phyloP scores from a whole-genome alignment of 2,113 vertebrate species.

The Mastomys coucha region DNA sequence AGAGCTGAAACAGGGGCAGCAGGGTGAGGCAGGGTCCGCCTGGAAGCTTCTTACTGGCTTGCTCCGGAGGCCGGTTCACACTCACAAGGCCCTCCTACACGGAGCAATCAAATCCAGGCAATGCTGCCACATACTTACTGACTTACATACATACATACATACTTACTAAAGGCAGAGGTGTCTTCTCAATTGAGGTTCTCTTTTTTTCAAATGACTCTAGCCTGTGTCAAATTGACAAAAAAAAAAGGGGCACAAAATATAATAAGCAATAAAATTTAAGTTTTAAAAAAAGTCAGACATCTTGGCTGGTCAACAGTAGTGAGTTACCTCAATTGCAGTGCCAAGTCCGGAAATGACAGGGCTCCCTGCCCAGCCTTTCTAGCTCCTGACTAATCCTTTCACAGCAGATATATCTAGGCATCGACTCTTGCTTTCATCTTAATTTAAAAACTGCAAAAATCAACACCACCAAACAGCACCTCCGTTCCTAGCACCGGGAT shows the following conservation, averaged over 20 bases:
- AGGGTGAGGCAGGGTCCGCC: not conserved
- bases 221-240: not conserved
- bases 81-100: not conserved
- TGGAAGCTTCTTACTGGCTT: not conserved
- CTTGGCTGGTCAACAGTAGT: not conserved
- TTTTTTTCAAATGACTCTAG: not conserved
- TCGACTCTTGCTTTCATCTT: not conserved
- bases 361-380: not conserved
- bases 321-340: not conserved
- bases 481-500: not conserved
- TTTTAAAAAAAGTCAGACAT: not conserved
- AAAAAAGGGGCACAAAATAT: not conserved
- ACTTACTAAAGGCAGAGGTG: not conserved
- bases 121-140: not conserved
- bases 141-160: too few species aligned
- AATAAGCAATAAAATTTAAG: not conserved
- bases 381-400: not conserved
- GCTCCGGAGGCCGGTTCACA: not conserved
- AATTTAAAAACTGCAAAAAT: not conserved
- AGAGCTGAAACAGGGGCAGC: not conserved
- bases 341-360: not conserved
- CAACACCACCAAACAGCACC: not conserved
- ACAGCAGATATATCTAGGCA: too few species aligned
- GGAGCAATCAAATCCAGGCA: too few species aligned
- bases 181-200: not conserved